These are phyloP conservation scores for Dermatemys mawii DNA, from an alignment of 2,113 vertebrate species.

Conservation along the genomic window DNA sequence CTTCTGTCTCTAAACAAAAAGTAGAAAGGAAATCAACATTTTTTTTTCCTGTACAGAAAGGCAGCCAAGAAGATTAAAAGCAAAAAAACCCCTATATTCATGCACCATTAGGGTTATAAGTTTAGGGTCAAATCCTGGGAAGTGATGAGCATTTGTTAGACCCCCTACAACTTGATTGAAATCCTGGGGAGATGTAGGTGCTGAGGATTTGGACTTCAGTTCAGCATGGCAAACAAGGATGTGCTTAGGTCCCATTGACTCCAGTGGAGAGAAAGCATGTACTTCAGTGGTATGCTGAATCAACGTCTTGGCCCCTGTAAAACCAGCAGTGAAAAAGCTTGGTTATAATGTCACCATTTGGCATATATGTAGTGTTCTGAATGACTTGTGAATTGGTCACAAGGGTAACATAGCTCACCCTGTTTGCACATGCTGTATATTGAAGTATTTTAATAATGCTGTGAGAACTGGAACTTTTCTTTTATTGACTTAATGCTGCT, in stretches of 20 bases:
- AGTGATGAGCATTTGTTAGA: background rate
- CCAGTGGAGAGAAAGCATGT: background rate
- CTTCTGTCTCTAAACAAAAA: background rate
- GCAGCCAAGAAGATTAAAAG: background rate
- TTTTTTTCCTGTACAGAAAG: background rate
- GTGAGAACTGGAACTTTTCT: background rate
- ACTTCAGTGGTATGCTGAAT: background rate
- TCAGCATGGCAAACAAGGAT: background rate
- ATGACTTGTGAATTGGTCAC: background rate
- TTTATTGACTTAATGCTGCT: background rate
- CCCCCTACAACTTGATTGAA: background rate
- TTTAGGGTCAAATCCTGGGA: background rate
- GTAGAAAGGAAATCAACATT: background rate
- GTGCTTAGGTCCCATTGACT: background rate
- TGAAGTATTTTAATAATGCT: background rate
- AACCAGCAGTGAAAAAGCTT: background rate
- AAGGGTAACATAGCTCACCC: background rate
- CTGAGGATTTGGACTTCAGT: background rate
- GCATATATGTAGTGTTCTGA: background rate
- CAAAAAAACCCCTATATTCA: background rate
- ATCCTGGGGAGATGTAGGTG: background rate
- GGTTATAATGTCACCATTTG: background rate
- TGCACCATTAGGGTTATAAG: background rate
- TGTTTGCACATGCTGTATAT: fast-evolving
- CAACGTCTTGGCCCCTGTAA: background rate